A percentile compares a stretch with the other conserved stretches of the same genome.
Conservation (phyloP, 2,888 invertebrate genomes). For the Leptinotarsa rubiginosa region DNA sequence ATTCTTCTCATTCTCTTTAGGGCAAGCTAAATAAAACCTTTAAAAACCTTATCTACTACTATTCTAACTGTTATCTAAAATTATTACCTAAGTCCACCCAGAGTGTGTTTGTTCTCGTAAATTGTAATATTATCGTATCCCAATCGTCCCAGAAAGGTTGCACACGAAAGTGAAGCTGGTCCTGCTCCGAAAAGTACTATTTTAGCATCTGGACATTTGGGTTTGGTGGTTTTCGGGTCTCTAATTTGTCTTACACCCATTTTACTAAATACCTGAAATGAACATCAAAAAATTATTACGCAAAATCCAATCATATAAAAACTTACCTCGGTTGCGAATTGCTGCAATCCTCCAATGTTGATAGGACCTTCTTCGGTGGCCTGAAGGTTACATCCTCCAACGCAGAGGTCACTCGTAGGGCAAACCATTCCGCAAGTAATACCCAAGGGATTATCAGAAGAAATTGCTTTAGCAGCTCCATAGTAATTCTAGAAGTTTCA, state of each 20-base stretch:
- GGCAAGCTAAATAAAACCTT: no score
- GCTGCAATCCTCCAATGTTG: slow-evolving; percentile 98
- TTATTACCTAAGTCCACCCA: slow-evolving; percentile 88
- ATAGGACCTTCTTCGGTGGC: slow-evolving; percentile 98
- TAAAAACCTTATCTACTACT: no score
- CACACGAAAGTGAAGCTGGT: slow-evolving; percentile 96
- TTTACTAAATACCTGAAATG: slow-evolving; percentile 83
- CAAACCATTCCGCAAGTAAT: slow-evolving; percentile 98
- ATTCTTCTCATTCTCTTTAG: no score
- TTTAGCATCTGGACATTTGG: slow-evolving; percentile 73
- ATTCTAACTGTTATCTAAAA: no score
- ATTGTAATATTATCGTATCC: slow-evolving; percentile 93
- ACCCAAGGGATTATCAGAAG: slow-evolving; percentile 97
- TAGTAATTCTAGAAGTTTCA: slow-evolving; percentile 84
- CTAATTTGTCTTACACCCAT: slow-evolving; percentile 93
- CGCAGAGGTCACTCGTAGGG: slow-evolving; percentile 97
- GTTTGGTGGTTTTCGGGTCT: slow-evolving; percentile 76
- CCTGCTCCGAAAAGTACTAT: slow-evolving; percentile 95
- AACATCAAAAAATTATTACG: slow-evolving; percentile 17
- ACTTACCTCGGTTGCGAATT: slow-evolving; percentile 92
- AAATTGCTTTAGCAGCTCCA: slow-evolving; percentile 94
- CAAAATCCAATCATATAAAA: slow-evolving; percentile 5
- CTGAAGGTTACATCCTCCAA: slow-evolving; percentile 96
- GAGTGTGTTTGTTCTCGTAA: slow-evolving; percentile 87
- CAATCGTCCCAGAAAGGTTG: slow-evolving; percentile 92